A percentile compares a stretch with the other conserved stretches of the same genome.
These are phyloP conservation scores for Lamellibrachia columna DNA, from an alignment of 2,888 invertebrate genomes.

Conservation along the genomic window DNA sequence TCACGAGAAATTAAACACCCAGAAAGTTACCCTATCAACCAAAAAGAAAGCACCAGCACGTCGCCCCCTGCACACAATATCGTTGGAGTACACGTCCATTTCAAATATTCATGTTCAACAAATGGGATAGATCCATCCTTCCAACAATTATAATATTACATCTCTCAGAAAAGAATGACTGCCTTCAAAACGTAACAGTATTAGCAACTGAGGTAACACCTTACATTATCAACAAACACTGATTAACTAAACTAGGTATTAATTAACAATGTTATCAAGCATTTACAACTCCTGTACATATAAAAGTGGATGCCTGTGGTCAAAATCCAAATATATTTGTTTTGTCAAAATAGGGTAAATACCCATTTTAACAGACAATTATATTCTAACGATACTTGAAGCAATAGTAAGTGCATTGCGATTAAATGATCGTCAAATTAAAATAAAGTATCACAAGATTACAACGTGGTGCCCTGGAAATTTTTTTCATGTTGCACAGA, in stretches of 20 bases:
- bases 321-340: not conserved
- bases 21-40: not conserved
- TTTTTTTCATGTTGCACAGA: too few species aligned
- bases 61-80: not conserved
- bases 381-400: not conserved
- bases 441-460: too few species aligned
- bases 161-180: not conserved
- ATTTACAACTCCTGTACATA: not conserved
- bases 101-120: not conserved
- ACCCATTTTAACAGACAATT: not conserved
- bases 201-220: not conserved
- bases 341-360: too few species aligned
- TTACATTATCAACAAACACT: not conserved
- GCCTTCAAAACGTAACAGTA: not conserved
- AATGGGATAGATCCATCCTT: not conserved
- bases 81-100: not conserved
- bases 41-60: not conserved
- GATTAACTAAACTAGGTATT: not conserved
- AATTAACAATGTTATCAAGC: conserved; percentile 10
- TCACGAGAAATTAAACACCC: not conserved
- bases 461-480: too few species aligned
- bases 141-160: not conserved
- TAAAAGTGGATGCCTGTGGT: not conserved
- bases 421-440: too few species aligned
- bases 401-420: not conserved